These are phyloP conservation scores for Branchellion lobata DNA, from an alignment of 2,888 invertebrate species.

Conservation along the genomic window DNA sequence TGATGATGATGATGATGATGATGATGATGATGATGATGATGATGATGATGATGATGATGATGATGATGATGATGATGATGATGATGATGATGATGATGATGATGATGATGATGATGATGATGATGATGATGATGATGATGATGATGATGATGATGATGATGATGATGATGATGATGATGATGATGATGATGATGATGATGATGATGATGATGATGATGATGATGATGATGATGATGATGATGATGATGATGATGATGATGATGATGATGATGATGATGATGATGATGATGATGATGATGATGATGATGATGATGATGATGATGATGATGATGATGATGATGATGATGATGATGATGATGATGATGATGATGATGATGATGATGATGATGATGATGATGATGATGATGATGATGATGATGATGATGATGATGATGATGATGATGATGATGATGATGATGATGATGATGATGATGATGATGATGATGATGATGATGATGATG, in stretches of 20 bases:
- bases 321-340: background rate
- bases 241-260: conserved; percentile 13
- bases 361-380: background rate
- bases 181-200: conserved; percentile 14
- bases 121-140: background rate
- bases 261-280: background rate
- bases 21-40: background rate
- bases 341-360: conserved; percentile 12
- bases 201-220: conserved; percentile 6
- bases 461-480: background rate
- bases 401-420: background rate
- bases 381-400: conserved; percentile 13
- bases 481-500: conserved; percentile 13
- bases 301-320: background rate
- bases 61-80: background rate
- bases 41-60: conserved; percentile 11
- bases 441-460: conserved; percentile 6
- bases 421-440: conserved; percentile 14
- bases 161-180: background rate
- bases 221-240: background rate
- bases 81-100: background rate
- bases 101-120: conserved; percentile 12
- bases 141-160: conserved; percentile 13
- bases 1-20: conserved; percentile 13
- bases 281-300: conserved; percentile 11